phyloP scores from a whole-genome alignment of 1,140 invertebrate genomes.

The Pygmarrhopalites habei region DNA sequence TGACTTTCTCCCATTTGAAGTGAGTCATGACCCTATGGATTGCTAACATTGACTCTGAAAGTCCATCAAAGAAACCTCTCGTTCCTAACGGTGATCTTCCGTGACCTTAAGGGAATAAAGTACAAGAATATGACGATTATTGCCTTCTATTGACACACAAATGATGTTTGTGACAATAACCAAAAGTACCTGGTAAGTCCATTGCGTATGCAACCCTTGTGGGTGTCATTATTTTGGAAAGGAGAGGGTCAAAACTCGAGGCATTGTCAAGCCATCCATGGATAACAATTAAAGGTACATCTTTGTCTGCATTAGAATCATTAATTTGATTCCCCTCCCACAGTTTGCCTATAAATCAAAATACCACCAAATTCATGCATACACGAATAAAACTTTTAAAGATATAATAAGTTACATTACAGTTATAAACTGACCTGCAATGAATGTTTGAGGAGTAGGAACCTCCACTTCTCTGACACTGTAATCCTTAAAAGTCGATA shows the following conservation, averaged over 20 bases:
- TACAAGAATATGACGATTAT: too few species aligned
- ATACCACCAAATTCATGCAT: too few species aligned
- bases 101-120: slow-evolving; percentile 40
- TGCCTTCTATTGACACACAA: too few species aligned
- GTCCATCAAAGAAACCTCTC: slow-evolving; percentile 39
- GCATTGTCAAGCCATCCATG: slow-evolving; percentile 54
- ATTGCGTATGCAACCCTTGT: slow-evolving; percentile 36
- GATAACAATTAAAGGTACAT: slow-evolving; percentile 55
- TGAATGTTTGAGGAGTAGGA: slow-evolving; percentile 2
- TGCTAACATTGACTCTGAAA: slow-evolving; percentile 37
- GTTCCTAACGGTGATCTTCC: slow-evolving; percentile 42
- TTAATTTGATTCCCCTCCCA: slow-evolving; percentile 22
- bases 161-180: too few species aligned
- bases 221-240: slow-evolving; percentile 41
- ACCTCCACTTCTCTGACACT: slow-evolving; percentile 26
- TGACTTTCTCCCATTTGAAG: slow-evolving; percentile 44
- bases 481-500: background rate
- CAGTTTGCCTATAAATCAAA: slow-evolving; percentile 33
- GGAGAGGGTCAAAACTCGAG: slow-evolving; percentile 44
- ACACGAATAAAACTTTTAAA: too few species aligned
- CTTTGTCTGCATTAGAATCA: background rate
- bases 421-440: slow-evolving; percentile 22
- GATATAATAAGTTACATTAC: too few species aligned
- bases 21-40: slow-evolving; percentile 41
- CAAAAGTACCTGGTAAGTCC: too few species aligned